Base-by-base conservation (phyloP, 2,797 vertebrate species). In the Hypotaenidia okinawae region DNA sequence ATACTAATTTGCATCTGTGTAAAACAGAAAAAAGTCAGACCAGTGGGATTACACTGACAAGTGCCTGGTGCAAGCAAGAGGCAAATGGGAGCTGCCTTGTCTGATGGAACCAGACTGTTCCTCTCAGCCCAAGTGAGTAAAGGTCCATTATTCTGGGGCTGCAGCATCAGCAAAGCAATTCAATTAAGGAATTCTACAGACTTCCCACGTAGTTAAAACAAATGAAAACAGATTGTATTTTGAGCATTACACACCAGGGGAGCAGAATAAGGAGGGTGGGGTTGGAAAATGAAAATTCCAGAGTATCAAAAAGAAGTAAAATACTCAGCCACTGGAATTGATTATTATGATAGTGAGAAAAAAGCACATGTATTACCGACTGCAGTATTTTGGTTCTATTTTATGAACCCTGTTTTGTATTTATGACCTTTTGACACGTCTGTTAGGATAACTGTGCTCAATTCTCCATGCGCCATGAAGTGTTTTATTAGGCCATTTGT, bases 81-180 rank as follows among this genome's bases (percentile, higher is more conserved):
- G 47, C 12, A 3, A 77, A 87, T 43, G 32, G 41, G 45, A 84
- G 41, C 59, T 90, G 43, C 49, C 10, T 6, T 63, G 52, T 79
- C 80, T 94, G 90, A 95, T 94, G 58, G 84, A 87, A 81, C 25
- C 76, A 86, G 61, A 12, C 72, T 82, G 27, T 57, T 83, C 11
- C 35, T 78, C 75, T 84, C 66, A 86, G 76, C 49, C 35, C 45
- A 84, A 85, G 28, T 69, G 70, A 86, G 84, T 72, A 90, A 83
- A 89, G 7, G 70, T 89, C 67, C 68, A 81, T 95, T 93, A 91
- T 91, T 83, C 23, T 25, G 80, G 54, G 24, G 77, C 54, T 95
- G 78, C 89, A 75, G 27, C 89, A 90, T 91, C 89, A 85, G 73
- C 79, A 93, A 89, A 92, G 43, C 41, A 92, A 96, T 94, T 72